Evolutionary conservation across 1,140 invertebrate genomes (phyloP), one percentile per base, ranked within the genome.

Genomic region (Zaprionus tsacasi): DNA sequence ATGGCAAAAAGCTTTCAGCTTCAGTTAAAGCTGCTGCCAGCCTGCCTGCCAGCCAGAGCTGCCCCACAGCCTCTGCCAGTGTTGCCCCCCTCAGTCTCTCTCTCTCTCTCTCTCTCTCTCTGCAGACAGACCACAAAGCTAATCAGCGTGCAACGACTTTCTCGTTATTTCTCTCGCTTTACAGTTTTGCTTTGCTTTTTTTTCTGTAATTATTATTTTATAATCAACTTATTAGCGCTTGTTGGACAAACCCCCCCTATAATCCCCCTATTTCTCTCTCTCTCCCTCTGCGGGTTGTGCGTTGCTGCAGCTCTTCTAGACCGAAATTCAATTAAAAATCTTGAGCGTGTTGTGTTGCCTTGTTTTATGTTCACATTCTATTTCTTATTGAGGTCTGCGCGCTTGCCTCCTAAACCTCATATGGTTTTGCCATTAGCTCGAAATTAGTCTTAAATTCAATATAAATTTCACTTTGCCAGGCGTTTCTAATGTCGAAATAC

Each of bases 131-230:
- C 82, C 82, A 82, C 83, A 87, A 88, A 87, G 83, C 77, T 88
- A 87, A 87, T 87, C 83, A 87, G 83, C 83, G 83, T 87, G 83
- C 83, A 87, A 82, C 83, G 83, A 88, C 83, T 87, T 87, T 88
- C 83, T 88, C 83, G 83, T 88, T 88, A 83, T 68, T 72, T 66
- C 25, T 56, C 52, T 45, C 40, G 40, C 40, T 45, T 45, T 45
- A 45, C 40, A 45, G 40, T 60, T 63, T 55, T 55, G 58, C 52
- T 48, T 59, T 55, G 38, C 50, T 59, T 43, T 58, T 71, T 38
- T 67, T 66, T 72, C 76, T 87, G 85, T 81, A 87, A 87, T 87
- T 87, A 87, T 87, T 87, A 80, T 87, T 87, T 87, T 87, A 87
- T 87, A 87, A 88, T 87, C 82, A 87, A 89, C 85, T 87, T 87